Evolutionary conservation across 1,140 invertebrate genomes (phyloP).

Genomic region (Sesamia nonagrioides): DNA sequence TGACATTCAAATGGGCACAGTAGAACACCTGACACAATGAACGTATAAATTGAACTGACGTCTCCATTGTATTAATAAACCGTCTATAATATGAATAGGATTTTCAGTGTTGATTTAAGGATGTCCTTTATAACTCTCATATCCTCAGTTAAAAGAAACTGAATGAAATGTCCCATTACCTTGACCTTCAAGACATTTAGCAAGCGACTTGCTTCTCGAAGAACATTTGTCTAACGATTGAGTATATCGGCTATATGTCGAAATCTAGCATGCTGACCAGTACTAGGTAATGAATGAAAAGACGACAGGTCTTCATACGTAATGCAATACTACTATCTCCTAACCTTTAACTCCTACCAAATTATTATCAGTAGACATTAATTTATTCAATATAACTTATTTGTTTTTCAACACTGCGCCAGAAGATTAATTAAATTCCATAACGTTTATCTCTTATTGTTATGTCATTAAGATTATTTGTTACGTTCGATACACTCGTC

Average conservation of each 20-base stretch:
- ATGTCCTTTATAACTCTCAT: too few relatives aligned
- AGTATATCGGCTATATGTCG: not conserved
- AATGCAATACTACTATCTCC: slow-evolving; percentile 64
- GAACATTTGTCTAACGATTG: not conserved
- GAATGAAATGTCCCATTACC: slow-evolving; percentile 1
- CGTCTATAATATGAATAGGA: not conserved
- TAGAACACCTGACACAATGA: slow-evolving; percentile 11
- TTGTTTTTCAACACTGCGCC: slow-evolving; percentile 57
- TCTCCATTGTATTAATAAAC: not conserved
- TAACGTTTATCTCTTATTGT: slow-evolving; percentile 43
- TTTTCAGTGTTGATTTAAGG: not conserved
- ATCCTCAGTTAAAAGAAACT: not conserved
- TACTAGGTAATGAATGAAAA: slow-evolving; percentile 61
- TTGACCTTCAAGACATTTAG: slow-evolving; percentile 9
- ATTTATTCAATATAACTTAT: slow-evolving; percentile 69
- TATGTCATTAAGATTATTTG: slow-evolving; percentile 44
- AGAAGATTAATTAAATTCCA: slow-evolving; percentile 60
- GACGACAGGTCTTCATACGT: slow-evolving; percentile 51
- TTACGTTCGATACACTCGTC: not conserved
- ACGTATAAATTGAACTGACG: not conserved
- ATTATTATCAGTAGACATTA: slow-evolving; percentile 72
- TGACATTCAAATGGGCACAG: slow-evolving; percentile 15
- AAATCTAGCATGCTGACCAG: slow-evolving; percentile 3
- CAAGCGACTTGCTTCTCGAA: not conserved
- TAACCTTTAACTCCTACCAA: slow-evolving; percentile 72